Percentiles rank a stretch among this genome's conserved stretches.
Conservation (phyloP, 2,113 vertebrate genomes). For the Dicerorhinus sumatrensis region DNA sequence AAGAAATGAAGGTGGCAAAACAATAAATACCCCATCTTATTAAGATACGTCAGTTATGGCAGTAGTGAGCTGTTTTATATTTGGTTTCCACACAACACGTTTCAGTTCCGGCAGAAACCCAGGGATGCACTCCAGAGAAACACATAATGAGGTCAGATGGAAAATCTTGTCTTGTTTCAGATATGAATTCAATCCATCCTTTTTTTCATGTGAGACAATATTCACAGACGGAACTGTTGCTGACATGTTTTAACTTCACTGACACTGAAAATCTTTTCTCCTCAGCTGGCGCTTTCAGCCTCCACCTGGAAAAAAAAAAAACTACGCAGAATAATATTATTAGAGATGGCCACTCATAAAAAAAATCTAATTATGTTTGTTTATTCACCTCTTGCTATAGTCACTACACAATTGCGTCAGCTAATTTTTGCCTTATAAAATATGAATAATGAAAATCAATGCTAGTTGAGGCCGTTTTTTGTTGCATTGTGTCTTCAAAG, state of each 20-base stretch:
- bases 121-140: slow-evolving; percentile 85
- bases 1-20: slow-evolving; percentile 82
- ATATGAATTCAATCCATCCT: slow-evolving; percentile 87
- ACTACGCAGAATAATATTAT: slow-evolving; percentile 35
- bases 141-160: slow-evolving; percentile 88
- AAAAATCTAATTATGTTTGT: slow-evolving; percentile 69
- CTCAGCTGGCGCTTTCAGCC: slow-evolving; percentile 71
- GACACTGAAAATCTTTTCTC: slow-evolving; percentile 81
- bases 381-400: slow-evolving; percentile 50
- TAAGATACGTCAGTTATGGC: slow-evolving; percentile 81
- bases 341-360: neutral
- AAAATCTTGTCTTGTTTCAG: slow-evolving; percentile 87
- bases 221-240: slow-evolving; percentile 75
- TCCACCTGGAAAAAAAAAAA: slow-evolving; percentile 46
- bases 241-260: slow-evolving; percentile 84
- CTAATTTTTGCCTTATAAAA: slow-evolving; percentile 80
- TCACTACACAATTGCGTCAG: slow-evolving; percentile 54
- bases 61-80: slow-evolving; percentile 79
- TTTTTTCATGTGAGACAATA: slow-evolving; percentile 83
- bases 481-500: slow-evolving; percentile 42
- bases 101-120: slow-evolving; percentile 85
- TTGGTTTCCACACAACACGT: slow-evolving; percentile 74
- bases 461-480: slow-evolving; percentile 77
- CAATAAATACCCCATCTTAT: slow-evolving; percentile 86
- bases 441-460: slow-evolving; percentile 68